phyloP scores from a whole-genome alignment of 2,888 invertebrate genomes.

The Amphipoea oculea region DNA sequence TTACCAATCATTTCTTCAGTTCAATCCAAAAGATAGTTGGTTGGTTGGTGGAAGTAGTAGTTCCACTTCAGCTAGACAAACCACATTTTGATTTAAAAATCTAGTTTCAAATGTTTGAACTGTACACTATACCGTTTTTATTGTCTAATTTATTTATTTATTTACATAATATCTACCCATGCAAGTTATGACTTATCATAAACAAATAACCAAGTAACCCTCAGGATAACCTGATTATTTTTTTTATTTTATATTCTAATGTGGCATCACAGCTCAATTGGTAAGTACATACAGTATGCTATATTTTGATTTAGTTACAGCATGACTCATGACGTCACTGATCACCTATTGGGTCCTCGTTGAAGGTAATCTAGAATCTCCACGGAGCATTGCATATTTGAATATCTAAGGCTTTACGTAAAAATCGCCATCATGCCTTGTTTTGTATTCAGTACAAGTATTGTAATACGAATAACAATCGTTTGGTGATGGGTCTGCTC shows the following conservation, averaged over 20 bases:
- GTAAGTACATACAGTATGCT: neutral
- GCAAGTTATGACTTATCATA: neutral
- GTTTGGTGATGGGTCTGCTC: constrained; percentile 25
- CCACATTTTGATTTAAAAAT: neutral
- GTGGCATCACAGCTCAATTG: neutral
- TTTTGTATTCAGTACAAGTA: constrained; percentile 43
- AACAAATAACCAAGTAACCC: neutral
- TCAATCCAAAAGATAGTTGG: neutral
- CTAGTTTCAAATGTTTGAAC: neutral
- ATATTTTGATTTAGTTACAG: neutral
- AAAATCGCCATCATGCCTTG: constrained; percentile 36
- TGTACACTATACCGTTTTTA: neutral
- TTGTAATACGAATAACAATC: constrained; percentile 31
- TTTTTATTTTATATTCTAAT: neutral
- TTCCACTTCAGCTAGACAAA: neutral
- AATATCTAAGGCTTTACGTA: constrained; percentile 44
- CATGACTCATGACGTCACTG: constrained; percentile 12
- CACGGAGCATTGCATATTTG: constrained; percentile 23
- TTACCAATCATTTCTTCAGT: neutral
- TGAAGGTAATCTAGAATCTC: neutral
- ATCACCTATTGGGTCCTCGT: constrained; percentile 27
- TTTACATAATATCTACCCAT: too few relatives aligned
- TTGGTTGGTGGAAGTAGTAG: too few relatives aligned
- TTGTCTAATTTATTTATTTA: too few relatives aligned
- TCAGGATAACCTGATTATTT: neutral